Conservation (phyloP, 2,888 invertebrate genomes). For the Andricus quercusramuli region DNA sequence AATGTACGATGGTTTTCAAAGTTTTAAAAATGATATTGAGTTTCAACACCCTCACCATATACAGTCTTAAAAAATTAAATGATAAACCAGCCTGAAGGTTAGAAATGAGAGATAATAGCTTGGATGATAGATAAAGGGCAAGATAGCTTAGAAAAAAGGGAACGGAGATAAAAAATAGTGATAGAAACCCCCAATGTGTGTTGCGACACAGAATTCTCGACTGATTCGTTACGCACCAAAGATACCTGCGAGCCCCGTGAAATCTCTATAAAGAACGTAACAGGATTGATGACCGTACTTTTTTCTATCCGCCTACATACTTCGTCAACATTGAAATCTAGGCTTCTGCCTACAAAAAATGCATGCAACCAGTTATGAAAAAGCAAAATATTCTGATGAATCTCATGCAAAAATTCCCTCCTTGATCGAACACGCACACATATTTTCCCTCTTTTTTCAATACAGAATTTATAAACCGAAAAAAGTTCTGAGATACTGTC, state of each 20-base stretch:
- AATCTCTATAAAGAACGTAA: constrained; percentile 60
- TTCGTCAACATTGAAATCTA: not conserved
- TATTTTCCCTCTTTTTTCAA: constrained; percentile 39
- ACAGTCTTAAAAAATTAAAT: not conserved
- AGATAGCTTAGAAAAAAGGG: not conserved
- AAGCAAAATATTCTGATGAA: constrained; percentile 1
- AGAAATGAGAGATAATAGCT: constrained; percentile 32
- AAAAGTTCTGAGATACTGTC: too few relatives aligned
- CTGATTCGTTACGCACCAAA: constrained; percentile 68
- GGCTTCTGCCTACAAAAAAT: not conserved
- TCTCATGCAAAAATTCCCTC: constrained; percentile 13
- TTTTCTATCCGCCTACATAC: constrained; percentile 53
- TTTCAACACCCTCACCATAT: not conserved
- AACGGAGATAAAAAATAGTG: constrained; percentile 26
- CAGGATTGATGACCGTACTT: constrained; percentile 72
- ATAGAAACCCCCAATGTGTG: constrained; percentile 54
- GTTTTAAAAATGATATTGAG: too few relatives aligned
- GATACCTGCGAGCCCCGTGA: constrained; percentile 76
- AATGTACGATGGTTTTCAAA: too few relatives aligned
- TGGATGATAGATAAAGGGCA: constrained; percentile 22
- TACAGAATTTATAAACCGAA: not conserved
- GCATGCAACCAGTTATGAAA: not conserved
- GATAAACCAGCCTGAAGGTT: not conserved
- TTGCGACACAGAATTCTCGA: constrained; percentile 65
- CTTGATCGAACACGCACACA: not conserved